Conservation (phyloP, 2,888 invertebrate species). For the Pogonocherus hispidulus region DNA sequence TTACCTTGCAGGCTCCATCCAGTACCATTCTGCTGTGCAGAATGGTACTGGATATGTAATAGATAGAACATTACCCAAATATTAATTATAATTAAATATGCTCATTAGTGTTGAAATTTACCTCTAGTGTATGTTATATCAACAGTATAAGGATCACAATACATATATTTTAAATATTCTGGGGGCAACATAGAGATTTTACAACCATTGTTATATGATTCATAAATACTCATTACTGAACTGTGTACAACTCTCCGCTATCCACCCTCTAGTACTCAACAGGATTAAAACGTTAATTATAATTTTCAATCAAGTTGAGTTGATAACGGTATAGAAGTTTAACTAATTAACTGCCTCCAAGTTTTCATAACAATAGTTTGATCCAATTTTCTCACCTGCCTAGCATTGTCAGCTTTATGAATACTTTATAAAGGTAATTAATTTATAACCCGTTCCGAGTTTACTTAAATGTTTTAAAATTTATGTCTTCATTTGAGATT, state of each 20-base stretch:
- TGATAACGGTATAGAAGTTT: constrained; percentile 41
- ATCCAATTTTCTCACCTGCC: constrained; percentile 36
- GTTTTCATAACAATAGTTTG: constrained; percentile 29
- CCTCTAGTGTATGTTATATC: too few relatives aligned
- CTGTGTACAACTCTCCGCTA: not conserved
- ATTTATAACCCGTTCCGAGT: constrained; percentile 7
- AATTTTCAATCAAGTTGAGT: constrained; percentile 50
- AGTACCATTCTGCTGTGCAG: too few relatives aligned
- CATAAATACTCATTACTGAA: not conserved
- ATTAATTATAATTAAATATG: too few relatives aligned
- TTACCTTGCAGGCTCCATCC: too few relatives aligned
- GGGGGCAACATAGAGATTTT: not conserved
- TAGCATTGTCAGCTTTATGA: constrained; percentile 19
- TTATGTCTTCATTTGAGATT: not conserved
- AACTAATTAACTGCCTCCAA: constrained; percentile 33
- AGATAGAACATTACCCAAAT: too few relatives aligned
- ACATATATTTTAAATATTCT: too few relatives aligned
- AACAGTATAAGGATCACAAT: too few relatives aligned
- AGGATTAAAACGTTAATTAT: constrained; percentile 48
- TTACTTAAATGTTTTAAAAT: constrained; percentile 10
- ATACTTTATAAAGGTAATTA: constrained; percentile 11
- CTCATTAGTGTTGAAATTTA: too few relatives aligned
- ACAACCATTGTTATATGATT: not conserved
- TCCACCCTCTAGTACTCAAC: not conserved
- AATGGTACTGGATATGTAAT: too few relatives aligned